Base-by-base conservation (phyloP, 2,797 vertebrate species). In the Tragopan temminckii region DNA sequence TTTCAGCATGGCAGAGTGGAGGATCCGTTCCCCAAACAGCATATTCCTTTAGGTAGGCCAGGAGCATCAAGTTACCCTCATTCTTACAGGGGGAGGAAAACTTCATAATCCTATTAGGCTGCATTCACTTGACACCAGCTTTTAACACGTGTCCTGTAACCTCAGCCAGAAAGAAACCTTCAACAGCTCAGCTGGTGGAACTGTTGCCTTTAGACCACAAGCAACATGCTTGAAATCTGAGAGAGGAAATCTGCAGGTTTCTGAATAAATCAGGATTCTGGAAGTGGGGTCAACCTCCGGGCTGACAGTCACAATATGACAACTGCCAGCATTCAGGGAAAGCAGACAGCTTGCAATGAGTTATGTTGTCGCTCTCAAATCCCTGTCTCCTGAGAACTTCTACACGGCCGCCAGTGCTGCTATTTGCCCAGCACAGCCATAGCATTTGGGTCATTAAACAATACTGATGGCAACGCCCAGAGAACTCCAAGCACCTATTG, bases 401-500 rank as follows among this genome's bases (percentile, higher is more conserved):
- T 62, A 71, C 27, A 38, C 45, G 21, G 36, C 67, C 84, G 90
- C 91, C 72, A 89, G 76, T 88, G 77, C 74, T 94, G 85, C 64
- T 93, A 82, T 96, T 92, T 93, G 92, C 67, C 82, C 85, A 89
- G 29, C 80, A 85, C 1, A 67, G 90, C 92, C 94, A 93, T 33
- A 93, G 85, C 81, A 33, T 70, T 90, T 93, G 95, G 97, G 88
- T 97, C 97, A 97, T 97, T 97, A 96, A 97, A 96, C 95, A 97
- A 96, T 95, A 95, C 92, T 53, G 64, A 93, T 96, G 93, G 93
- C 82, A 91, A 90, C 95, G 93, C 94, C 91, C 78, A 0, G 68
- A 96, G 93, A 96, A 94, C 88, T 91, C 90, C 90, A 75, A 91
- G 89, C 66, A 95, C 93, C 95, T 95, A 97, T 94, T 95, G 83